phyloP scores from a whole-genome alignment of 1,140 invertebrate species.

The Ericerus pela region DNA sequence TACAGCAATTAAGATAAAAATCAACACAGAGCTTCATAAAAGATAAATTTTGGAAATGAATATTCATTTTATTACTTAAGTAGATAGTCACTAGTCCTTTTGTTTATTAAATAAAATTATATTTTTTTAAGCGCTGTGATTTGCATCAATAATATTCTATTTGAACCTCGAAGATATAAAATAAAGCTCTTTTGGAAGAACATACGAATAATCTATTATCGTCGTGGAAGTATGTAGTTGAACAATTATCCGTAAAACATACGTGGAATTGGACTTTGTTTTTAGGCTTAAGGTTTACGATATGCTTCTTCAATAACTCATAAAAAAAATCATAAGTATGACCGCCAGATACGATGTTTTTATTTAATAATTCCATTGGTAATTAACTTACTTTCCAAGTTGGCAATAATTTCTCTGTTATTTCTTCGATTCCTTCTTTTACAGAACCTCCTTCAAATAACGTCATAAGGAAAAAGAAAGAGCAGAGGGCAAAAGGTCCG shows the following conservation, averaged over 20 bases:
- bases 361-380: too few species aligned
- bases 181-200: too few species aligned
- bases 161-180: too few species aligned
- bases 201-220: not conserved
- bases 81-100: too few species aligned
- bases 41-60: too few species aligned
- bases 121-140: too few species aligned
- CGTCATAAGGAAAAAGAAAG: conserved; percentile 68
- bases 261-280: not conserved
- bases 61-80: too few species aligned
- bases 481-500: conserved; percentile 58
- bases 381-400: conserved; percentile 76
- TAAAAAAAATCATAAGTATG: conserved; percentile 3
- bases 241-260: not conserved
- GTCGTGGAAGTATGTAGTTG: not conserved
- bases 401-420: conserved; percentile 56
- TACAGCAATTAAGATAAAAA: too few species aligned
- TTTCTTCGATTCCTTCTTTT: conserved; percentile 47
- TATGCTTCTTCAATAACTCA: not conserved
- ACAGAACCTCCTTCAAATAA: conserved; percentile 54
- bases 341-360: too few species aligned
- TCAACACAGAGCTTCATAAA: too few species aligned
- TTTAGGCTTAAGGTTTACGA: not conserved
- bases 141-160: too few species aligned
- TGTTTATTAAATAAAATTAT: too few species aligned